These are phyloP conservation scores for Orthosia cruda DNA, from an alignment of 2,888 invertebrate genomes.

Conservation along the genomic window DNA sequence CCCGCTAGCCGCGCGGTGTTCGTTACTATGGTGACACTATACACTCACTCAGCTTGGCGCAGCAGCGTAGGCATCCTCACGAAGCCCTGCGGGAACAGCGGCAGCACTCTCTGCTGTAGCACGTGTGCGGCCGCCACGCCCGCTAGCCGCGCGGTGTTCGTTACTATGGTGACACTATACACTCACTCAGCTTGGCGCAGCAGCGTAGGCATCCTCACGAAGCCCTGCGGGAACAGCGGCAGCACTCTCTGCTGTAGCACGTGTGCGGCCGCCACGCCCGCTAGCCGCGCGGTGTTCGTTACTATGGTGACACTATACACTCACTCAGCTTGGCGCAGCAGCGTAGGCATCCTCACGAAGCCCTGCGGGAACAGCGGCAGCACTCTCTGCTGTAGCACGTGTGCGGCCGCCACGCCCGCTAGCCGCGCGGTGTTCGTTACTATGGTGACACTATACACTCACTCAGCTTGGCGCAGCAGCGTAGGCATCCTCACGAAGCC, in stretches of 20 bases:
- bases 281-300: neutral
- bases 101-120: neutral
- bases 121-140: neutral
- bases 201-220: conserved; percentile 19
- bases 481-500: conserved; percentile 69
- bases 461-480: conserved; percentile 90
- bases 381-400: neutral
- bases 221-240: conserved; percentile 11
- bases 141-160: neutral
- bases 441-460: conserved; percentile 64
- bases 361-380: conserved; percentile 3
- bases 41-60: neutral
- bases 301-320: conserved; percentile 58
- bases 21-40: neutral
- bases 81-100: conserved; percentile 8
- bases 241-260: neutral
- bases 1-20: too few relatives aligned
- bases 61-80: conserved; percentile 7
- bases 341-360: conserved; percentile 70
- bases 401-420: neutral
- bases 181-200: conserved; percentile 37
- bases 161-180: neutral
- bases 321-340: conserved; percentile 90
- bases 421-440: neutral
- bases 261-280: neutral